Evolutionary conservation across 2,113 vertebrate species (phyloP).

Genomic region (Tragelaphus imberbis): DNA sequence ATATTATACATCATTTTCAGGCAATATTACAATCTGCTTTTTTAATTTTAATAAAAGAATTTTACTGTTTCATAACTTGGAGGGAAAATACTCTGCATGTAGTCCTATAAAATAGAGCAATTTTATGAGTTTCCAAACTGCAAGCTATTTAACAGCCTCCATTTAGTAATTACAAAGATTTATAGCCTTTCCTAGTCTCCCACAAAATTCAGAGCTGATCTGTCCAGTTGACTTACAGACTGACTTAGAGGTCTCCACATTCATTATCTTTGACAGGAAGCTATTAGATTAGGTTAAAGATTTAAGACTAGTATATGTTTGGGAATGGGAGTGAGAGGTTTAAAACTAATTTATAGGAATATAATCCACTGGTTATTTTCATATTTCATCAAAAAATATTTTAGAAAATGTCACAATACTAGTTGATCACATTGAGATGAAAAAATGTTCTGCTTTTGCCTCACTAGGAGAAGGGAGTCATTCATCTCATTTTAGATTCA

Average conservation of each 20-base stretch:
- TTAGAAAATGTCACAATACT: constrained; percentile 59
- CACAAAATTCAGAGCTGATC: constrained; percentile 63
- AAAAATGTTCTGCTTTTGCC: constrained; percentile 37
- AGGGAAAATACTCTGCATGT: background rate
- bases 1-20: constrained; percentile 34
- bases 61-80: constrained; percentile 20
- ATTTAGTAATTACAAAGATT: constrained; percentile 71
- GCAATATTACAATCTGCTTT: background rate
- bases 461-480: constrained; percentile 56
- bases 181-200: constrained; percentile 53
- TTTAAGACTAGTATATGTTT: constrained; percentile 73
- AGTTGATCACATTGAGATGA: constrained; percentile 62
- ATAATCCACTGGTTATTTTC: constrained; percentile 71
- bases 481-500: constrained; percentile 48
- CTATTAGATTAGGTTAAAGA: constrained; percentile 67
- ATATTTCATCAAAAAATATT: constrained; percentile 71
- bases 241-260: constrained; percentile 63
- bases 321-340: constrained; percentile 46
- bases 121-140: constrained; percentile 37
- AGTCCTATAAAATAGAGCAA: background rate
- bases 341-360: constrained; percentile 72
- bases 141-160: constrained; percentile 39
- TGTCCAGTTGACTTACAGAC: constrained; percentile 62
- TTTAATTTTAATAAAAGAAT: constrained; percentile 56
- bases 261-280: constrained; percentile 74